Evolutionary conservation across 2,888 invertebrate genomes (phyloP), one percentile per base, ranked within the genome.

Genomic region (Dynastes grantii): DNA sequence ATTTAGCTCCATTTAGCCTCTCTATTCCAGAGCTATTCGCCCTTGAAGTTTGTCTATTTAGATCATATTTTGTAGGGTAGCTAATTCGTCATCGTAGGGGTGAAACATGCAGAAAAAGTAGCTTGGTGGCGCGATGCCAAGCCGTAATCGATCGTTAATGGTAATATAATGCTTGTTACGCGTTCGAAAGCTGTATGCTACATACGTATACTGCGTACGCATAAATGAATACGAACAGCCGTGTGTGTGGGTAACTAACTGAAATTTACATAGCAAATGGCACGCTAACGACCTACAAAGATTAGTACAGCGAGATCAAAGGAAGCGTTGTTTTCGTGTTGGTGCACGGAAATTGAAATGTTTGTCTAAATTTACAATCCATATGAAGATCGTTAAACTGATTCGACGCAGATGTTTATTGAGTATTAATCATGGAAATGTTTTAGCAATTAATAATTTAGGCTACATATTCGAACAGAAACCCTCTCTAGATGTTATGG

Each of bases 211-310:
- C n/a, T n/a, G 2, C 13, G 11, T 45, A 45, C 11, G 8, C 45
- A 11, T 45, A 45, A 8, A 2, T 45, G 45, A n/a, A 0, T 55
- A 55, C 55, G 22, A 6, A 55, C 55, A 55, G 11, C 11, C 8
- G 53, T 55, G 55, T 55, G n/a, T 55, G 55, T 55, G 5, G 22
- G 16, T 22, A 22, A n/a, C 6, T 22, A 55, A 55, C 16, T 22
- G 55, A 55, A 55, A 55, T 55, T 55, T 55, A 22, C 55, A 55
- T 55, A 55, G 55, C 55, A 55, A 55, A 55, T 22, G 55, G 55
- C 22, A 22, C n/a, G 55, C 16, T n/a, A 55, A 22, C 55, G 55
- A 22, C 16, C 55, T 16, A 55, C 22, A 55, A 55, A n/a, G 55
- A 53, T 55, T 55, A n/a, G 55, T n/a, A n/a, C 55, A 2, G 55